Base-by-base conservation (phyloP, 2,888 invertebrate species). In the Drosophila paramelanica region DNA sequence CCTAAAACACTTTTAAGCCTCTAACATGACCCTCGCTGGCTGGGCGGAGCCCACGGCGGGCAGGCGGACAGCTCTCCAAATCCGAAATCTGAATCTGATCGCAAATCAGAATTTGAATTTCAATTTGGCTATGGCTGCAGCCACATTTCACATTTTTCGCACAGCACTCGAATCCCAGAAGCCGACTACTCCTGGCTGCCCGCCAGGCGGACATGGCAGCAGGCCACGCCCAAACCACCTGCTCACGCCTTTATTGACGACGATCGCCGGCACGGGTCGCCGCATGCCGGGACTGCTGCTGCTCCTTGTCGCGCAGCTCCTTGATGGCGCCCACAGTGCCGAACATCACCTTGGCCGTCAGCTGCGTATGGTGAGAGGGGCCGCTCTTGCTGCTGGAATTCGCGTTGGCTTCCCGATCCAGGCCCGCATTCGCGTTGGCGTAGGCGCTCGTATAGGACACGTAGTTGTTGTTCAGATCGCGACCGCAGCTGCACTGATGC, bases 331-430 rank as follows among this genome's bases (percentile, higher is more conserved):
- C 94, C 90, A 95, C 95, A 82, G 95, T 95, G 70, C 95, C 95
- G 91, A 95, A 95, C 91, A 95, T 94, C 73, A 95, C 95, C 93
- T 96, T 95, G 91, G 95, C 95, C 80, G 95, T 95, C 91, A 95
- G 94, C 93, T 95, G 91, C 51, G 92, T 89, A 67, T 90, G 91
- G 62, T 86, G 79, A 36, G 87, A 70, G n/a, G 75, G 69, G 42
- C 67, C 62, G 62, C 73, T 67, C 51, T 83, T 83, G 67, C 67
- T 67, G 55, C 74, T 65, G n/a, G 73, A 67, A 55, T 76, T 78
- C 42, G 84, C 73, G 55, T 87, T 89, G 51, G 90, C 77, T 47
- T 91, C 91, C 62, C 91, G 91, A 85, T 91, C 91, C 77, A 91
- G 76, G 60, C 88, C 90, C 49, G 91, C 85, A 66, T 91, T 92